phyloP scores from a whole-genome alignment of 1,140 invertebrate species.

The Mycetomoellerius zeteki region DNA sequence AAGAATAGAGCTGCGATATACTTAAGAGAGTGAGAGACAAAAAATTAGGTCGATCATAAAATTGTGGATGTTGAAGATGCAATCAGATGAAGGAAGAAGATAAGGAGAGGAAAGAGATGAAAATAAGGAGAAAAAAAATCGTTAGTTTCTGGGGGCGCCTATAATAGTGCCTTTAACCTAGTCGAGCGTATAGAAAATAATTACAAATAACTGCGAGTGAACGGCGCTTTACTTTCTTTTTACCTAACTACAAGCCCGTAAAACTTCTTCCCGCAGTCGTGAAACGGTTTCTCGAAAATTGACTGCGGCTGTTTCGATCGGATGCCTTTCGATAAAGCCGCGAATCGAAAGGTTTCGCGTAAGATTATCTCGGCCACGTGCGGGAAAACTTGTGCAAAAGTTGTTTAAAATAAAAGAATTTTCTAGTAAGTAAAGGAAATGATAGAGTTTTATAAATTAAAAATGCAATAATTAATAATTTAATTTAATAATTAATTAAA shows the following conservation, averaged over 20 bases:
- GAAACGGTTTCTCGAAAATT: constrained; percentile 63
- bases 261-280: constrained; percentile 46
- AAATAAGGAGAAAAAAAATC: constrained; percentile 22
- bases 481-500: no score
- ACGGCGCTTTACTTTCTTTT: constrained; percentile 50
- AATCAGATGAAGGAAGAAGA: not conserved
- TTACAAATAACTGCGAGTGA: constrained; percentile 51
- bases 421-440: not conserved
- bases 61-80: constrained; percentile 21
- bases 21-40: not conserved
- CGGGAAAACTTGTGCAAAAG: not conserved
- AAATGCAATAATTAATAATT: no score
- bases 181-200: constrained; percentile 62
- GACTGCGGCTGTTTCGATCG: constrained; percentile 6
- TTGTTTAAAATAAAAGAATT: not conserved
- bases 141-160: not conserved
- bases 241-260: not conserved
- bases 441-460: not conserved
- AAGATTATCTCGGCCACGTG: not conserved
- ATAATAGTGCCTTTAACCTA: constrained; percentile 50
- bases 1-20: not conserved
- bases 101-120: not conserved
- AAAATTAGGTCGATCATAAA: constrained; percentile 46
- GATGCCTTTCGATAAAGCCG: constrained; percentile 23
- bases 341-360: not conserved